A percentile compares a stretch with the other conserved stretches of the same genome.
phyloP scores from a whole-genome alignment of 1,140 invertebrate species.

The Battus philenor region DNA sequence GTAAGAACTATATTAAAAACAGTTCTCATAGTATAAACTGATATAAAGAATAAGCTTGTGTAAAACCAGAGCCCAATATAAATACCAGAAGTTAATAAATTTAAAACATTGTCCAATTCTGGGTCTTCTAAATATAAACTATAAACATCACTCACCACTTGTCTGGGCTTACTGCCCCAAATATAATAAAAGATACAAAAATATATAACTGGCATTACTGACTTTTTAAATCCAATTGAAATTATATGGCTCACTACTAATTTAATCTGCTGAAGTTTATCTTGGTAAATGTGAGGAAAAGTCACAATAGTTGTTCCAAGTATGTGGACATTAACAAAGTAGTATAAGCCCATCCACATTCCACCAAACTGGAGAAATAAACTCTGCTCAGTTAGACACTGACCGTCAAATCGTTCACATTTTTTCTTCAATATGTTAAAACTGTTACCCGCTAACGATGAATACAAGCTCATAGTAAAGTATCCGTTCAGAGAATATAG shows the following conservation, averaged over 20 bases:
- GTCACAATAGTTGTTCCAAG: constrained; percentile 75
- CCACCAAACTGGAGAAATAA: constrained; percentile 80
- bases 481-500: constrained; percentile 78
- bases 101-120: constrained; percentile 73
- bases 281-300: constrained; percentile 82
- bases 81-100: constrained; percentile 71
- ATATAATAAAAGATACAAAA: constrained; percentile 79
- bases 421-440: constrained; percentile 71
- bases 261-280: constrained; percentile 80
- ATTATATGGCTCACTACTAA: constrained; percentile 75
- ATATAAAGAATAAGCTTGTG: constrained; percentile 80
- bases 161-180: constrained; percentile 67
- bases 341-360: constrained; percentile 82
- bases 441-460: constrained; percentile 76
- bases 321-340: constrained; percentile 78
- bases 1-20: constrained; percentile 83
- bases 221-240: constrained; percentile 75
- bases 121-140: constrained; percentile 74
- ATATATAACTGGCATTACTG: constrained; percentile 78
- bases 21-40: constrained; percentile 81
- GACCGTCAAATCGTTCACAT: constrained; percentile 52
- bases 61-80: constrained; percentile 82
- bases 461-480: constrained; percentile 78
- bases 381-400: constrained; percentile 63
- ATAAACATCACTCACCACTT: constrained; percentile 62